A percentile compares a stretch with the other conserved stretches of the same genome.
Conservation (phyloP, 2,113 vertebrate species). For the Pelusios castaneus region DNA sequence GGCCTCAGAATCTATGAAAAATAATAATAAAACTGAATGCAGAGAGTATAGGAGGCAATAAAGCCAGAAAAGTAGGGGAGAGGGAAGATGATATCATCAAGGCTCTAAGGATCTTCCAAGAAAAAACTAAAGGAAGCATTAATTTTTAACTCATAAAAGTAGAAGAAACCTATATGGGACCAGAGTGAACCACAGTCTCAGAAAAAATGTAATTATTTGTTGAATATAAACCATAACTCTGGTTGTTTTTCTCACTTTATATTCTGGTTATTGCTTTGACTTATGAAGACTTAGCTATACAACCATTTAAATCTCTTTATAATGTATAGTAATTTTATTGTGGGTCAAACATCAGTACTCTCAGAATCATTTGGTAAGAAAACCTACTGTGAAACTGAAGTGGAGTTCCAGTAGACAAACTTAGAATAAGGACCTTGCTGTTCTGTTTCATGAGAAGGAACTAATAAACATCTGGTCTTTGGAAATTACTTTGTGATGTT, state of each 20-base stretch:
- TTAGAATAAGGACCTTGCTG: not conserved
- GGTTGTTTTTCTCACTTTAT: not conserved
- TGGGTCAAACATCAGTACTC: rapidly evolving
- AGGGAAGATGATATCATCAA: not conserved
- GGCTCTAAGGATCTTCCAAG: not conserved
- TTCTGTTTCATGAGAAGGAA: not conserved
- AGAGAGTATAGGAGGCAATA: not conserved
- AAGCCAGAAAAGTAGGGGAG: not conserved
- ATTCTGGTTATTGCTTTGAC: not conserved
- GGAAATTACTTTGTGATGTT: constrained; percentile 52
- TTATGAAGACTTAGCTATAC: not conserved
- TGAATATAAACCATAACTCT: not conserved
- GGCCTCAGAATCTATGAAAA: not conserved
- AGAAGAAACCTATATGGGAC: not conserved
- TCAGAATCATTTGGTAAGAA: not conserved
- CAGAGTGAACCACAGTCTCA: not conserved
- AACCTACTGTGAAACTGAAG: not conserved
- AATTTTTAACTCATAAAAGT: not conserved
- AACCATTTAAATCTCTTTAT: not conserved
- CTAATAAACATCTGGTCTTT: constrained; percentile 58
- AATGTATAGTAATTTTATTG: not conserved
- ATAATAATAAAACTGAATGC: not conserved
- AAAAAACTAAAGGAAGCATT: not conserved
- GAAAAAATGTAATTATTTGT: not conserved
- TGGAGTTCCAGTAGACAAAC: not conserved